Evolutionary conservation across 1,140 invertebrate species (phyloP).

Genomic region (Neodiprion lecontei): DNA sequence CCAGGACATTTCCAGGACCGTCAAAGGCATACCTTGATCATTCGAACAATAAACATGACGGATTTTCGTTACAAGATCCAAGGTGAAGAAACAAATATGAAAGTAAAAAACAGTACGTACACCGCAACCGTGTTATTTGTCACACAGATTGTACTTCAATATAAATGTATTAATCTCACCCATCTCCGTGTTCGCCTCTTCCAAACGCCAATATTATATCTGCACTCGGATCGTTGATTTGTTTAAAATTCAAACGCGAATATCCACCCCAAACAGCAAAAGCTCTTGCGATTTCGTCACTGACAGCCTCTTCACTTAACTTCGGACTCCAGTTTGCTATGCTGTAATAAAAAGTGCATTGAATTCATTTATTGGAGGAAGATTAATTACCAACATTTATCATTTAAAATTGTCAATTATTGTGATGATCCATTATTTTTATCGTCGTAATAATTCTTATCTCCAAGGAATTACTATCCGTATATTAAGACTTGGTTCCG

Average conservation of each 20-base stretch:
- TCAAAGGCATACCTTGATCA: slow-evolving; percentile 70
- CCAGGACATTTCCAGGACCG: slow-evolving; percentile 73
- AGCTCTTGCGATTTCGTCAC: slow-evolving; percentile 63
- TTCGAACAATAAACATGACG: neutral
- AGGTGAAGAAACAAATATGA: neutral
- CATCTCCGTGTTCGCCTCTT: slow-evolving; percentile 69
- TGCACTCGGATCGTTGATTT: slow-evolving; percentile 54
- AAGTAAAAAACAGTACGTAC: neutral
- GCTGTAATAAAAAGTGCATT: slow-evolving; percentile 52
- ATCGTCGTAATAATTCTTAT: no score
- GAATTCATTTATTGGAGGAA: neutral
- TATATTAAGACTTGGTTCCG: neutral
- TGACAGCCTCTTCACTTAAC: slow-evolving; percentile 62
- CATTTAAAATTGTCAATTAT: no score
- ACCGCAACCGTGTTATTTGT: slow-evolving; percentile 9
- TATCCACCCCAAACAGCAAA: slow-evolving; percentile 71
- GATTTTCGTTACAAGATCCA: no score
- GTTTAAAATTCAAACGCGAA: slow-evolving; percentile 65
- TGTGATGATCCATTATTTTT: no score
- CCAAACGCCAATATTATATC: slow-evolving; percentile 74
- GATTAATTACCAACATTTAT: no score
- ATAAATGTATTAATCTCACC: slow-evolving; percentile 52
- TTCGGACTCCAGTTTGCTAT: slow-evolving; percentile 71
- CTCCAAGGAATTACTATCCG: no score
- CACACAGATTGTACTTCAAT: slow-evolving; percentile 10